Conservation (phyloP, 2,113 vertebrate species). For the Aldabrachelys gigantea region DNA sequence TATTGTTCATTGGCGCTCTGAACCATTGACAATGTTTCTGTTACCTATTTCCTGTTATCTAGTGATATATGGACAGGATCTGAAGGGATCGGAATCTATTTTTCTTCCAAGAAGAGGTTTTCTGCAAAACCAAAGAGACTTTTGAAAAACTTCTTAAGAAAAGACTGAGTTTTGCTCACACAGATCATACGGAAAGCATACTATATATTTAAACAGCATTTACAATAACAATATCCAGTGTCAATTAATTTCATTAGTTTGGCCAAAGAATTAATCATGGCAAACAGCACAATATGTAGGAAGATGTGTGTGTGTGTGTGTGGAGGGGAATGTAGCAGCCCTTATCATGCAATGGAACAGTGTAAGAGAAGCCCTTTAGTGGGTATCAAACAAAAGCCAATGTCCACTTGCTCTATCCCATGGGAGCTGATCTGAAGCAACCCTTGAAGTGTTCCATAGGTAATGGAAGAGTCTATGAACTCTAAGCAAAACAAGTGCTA, state of each 20-base stretch:
- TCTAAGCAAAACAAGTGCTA: no score
- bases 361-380: rapidly evolving
- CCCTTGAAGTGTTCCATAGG: no score
- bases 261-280: neutral
- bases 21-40: neutral
- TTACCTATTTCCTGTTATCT: neutral
- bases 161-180: neutral
- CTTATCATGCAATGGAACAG: neutral
- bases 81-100: neutral
- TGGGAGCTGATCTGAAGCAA: no score
- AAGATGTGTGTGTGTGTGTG: rapidly evolving
- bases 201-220: neutral
- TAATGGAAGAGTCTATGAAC: no score
- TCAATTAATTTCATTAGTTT: neutral
- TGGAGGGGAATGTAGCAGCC: neutral
- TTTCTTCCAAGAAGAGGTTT: neutral
- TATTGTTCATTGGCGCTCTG: neutral
- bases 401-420: neutral
- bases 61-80: neutral
- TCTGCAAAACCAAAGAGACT: neutral
- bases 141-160: neutral
- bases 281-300: neutral
- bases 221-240: neutral
- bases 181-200: neutral
- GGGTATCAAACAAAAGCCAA: neutral